Conservation (phyloP, 2,113 vertebrate genomes). For the Thalassoma bifasciatum region DNA sequence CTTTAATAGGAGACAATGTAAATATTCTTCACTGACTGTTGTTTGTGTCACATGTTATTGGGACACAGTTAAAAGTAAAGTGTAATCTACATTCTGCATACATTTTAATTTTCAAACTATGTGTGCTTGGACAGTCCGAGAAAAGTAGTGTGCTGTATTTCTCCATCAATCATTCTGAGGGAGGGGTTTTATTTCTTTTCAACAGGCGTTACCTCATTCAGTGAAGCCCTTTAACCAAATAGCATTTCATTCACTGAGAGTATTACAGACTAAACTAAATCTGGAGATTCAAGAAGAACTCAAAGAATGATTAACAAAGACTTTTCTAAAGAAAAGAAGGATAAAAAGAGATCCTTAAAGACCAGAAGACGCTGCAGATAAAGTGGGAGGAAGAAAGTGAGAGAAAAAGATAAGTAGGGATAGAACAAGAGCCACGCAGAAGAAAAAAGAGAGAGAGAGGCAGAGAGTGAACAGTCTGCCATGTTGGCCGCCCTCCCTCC, state of each 20-base stretch:
- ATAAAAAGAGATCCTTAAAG: constrained; percentile 8
- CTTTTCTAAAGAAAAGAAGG: constrained; percentile 8
- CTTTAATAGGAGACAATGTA: too few species aligned
- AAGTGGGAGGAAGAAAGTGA: constrained; percentile 45
- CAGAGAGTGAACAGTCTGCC: constrained; percentile 52
- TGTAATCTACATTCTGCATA: neutral
- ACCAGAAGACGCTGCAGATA: constrained; percentile 26
- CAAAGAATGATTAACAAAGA: constrained; percentile 4
- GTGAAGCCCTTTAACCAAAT: constrained; percentile 50
- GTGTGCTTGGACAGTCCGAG: neutral
- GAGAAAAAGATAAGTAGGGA: constrained; percentile 6
- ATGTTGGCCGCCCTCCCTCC: constrained; percentile 73
- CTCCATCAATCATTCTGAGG: constrained; percentile 28
- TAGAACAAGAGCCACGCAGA: constrained; percentile 3
- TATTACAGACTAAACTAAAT: constrained; percentile 42
- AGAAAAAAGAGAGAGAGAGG: constrained; percentile 22
- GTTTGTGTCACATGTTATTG: too few species aligned
- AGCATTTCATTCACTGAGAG: constrained; percentile 36
- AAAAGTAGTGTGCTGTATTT: constrained; percentile 17
- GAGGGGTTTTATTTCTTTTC: constrained; percentile 35
- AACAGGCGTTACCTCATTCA: constrained; percentile 33
- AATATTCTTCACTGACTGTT: too few species aligned
- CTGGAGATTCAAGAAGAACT: neutral
- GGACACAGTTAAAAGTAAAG: neutral
- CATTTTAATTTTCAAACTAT: neutral